Base-by-base conservation (phyloP, 1,140 invertebrate genomes). In the Varroa destructor region DNA sequence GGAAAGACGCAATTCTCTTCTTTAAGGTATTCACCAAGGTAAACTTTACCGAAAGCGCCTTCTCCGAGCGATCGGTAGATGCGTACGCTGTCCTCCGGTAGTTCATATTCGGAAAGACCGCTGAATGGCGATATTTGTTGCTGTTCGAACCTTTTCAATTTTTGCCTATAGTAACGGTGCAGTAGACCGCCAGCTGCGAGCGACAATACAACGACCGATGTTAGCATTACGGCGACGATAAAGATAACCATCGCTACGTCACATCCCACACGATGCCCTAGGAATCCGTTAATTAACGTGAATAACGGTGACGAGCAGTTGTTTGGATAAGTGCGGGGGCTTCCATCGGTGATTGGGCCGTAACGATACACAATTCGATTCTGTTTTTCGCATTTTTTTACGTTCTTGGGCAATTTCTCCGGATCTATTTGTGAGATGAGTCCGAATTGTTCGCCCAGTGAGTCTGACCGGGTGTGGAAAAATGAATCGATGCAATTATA, bases 21-120 rank as follows among this genome's bases (percentile, higher is more conserved):
- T 37, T 85, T 80, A 36, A 90, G 83, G 54, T 85, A 82, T 76
- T 92, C 89, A 12, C 90, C 90, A 71, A 89, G 89, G 77, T 89
- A 91, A 3, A 93, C 90, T 0, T 86, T 89, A 40, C 89, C 91
- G 78, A 93, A 93, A 0, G 89, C 89, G n/a, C 91, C 90, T 77
- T 91, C 88, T 0, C 91, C 90, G 0, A 93, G 80, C 77, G 87
- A 88, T 36, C 91, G 81, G 79, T 93, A 93, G 25, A 93, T 86
- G n/a, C 93, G 88, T 1, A 94, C 87, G 64, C 85, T 83, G 74
- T 92, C 87, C 56, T 89, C 81, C 0, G 88, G 84, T 46, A 93
- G 84, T 80, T 94, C 91, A 89, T 90, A 93, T 75, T 89, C 88
- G 77, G 92, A 90, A 10, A 91, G 79, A 12, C 79, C 77, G 8